Conservation (phyloP, 1,140 invertebrate genomes). For the Anoplolepis gracilipes region DNA sequence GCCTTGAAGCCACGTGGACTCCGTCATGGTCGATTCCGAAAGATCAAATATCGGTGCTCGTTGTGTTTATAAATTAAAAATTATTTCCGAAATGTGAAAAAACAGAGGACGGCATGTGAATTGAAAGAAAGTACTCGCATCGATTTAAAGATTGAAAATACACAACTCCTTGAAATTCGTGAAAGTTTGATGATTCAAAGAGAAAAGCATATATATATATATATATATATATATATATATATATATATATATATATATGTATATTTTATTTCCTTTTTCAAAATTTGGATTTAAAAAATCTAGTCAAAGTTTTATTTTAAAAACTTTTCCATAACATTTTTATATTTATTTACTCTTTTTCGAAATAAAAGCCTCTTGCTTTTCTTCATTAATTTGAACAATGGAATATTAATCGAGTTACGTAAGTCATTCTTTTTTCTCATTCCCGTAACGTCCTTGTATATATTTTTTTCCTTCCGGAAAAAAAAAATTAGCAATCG, state of each 20-base stretch:
- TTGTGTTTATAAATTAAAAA: background rate
- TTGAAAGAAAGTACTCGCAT: background rate
- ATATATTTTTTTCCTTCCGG: constrained; percentile 3
- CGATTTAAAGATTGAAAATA: background rate
- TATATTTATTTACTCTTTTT: background rate
- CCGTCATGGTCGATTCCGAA: constrained; percentile 25
- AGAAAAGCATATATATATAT: too few species aligned
- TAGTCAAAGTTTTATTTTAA: background rate
- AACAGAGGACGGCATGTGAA: background rate
- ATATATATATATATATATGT: too few species aligned
- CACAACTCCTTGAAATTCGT: background rate
- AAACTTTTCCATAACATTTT: background rate
- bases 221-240: too few species aligned
- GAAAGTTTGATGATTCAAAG: background rate
- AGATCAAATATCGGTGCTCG: constrained; percentile 6
- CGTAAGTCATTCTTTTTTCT: background rate
- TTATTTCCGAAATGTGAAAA: background rate
- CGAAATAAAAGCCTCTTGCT: background rate
- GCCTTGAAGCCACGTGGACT: constrained; percentile 66
- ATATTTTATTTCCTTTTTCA: background rate
- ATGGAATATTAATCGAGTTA: background rate
- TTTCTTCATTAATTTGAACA: background rate
- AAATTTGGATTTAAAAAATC: background rate
- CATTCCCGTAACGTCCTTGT: background rate
- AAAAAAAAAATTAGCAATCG: background rate